Base-by-base conservation (phyloP, 2,888 invertebrate genomes). In the Meganola albula region DNA sequence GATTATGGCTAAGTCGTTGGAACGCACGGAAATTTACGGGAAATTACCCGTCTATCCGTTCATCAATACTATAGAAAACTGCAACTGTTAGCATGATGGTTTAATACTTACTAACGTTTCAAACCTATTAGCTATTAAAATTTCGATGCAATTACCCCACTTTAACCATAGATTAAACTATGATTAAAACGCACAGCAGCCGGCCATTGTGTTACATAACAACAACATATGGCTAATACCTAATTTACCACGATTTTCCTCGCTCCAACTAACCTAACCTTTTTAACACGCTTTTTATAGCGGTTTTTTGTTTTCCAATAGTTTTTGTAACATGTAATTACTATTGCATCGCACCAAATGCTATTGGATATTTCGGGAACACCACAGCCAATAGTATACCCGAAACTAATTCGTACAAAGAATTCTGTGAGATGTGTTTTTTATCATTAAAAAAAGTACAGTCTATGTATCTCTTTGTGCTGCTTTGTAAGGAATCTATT, bases 201-300 rank as follows among this genome's bases (percentile, higher is more conserved):
- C n/a, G n/a, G n/a, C 39, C 18, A 32, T 54, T 54, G 43, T 48
- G 31, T 49, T 55, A 53, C 27, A 51, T 57, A 57, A 47, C 51
- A 45, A 50, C 54, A 45, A 44, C 57, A 62, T 54, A 58, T 62
- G 53, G 53, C 42, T 40, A 49, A 56, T 55, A 60, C 61, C 54
- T 53, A 77, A 77, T 78, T 75, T 77, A 75, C 61, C 37, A 36
- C 75, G 58, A 78, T 78, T 78, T 70, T 73, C 74, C 58, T 63
- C 77, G 77, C 65, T 59, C 56, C 58, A 56, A 52, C 67, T 64
- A 50, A 35, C 37, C 36, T 48, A 42, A 50, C 50, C 48, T 58
- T 63, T 59, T 61, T 54, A 54, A 25, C 18, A 32, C 40, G 36
- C 33, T 48, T 51, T 61, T 58, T 62, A 53, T 50, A 8, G 7